Base-by-base conservation (phyloP, 2,797 vertebrate species). In the Sebastes elongatus region DNA sequence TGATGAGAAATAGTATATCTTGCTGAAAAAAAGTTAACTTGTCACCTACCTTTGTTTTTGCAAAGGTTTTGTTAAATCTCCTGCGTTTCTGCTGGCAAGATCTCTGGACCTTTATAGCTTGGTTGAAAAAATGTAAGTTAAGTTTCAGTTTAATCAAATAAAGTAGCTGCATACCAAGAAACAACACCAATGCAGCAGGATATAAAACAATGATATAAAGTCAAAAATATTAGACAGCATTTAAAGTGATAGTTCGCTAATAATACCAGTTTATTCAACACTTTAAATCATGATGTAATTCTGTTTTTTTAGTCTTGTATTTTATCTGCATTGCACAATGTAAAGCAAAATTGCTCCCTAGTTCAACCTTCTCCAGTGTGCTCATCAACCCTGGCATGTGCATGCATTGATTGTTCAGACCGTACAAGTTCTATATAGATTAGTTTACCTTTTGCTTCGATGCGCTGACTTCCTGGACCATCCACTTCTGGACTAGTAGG, bases 101-200 rank as follows among this genome's bases (percentile, higher is more conserved):
- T 74, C 94, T 94, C 93, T 81, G 89, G 53, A 97, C 84, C 88
- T 95, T 96, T 71, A 96, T 69, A 1, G 90, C 95, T 95, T 77
- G 5, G 53, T 76, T 16, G 14, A 46, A 53, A 73, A 63, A 32
- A 53, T n/a, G 2, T 0, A 14, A n/a, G 28, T 46, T 22, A 27
- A 7, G 2, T 62, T 61, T 52, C 2, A 57, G 23, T 42, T 74
- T 20, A 49, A 1, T 14, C 22, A 9, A 33, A 49, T 33, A 10
- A 63, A 23, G 20, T 4, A 14, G 11, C 32, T 35, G 23, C 10
- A 46, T 23, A n/a, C 35, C 18, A 30, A 3, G 9, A 59, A 46
- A 49, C 16, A 28, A 28, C 59, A 73, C 23, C 32, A 57, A 38
- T n/a, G 10, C 10, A 71, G 55, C 7, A 60, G 4, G 25, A 60